phyloP scores from a whole-genome alignment of 1,140 invertebrate species.

The Drosophila ambigua region DNA sequence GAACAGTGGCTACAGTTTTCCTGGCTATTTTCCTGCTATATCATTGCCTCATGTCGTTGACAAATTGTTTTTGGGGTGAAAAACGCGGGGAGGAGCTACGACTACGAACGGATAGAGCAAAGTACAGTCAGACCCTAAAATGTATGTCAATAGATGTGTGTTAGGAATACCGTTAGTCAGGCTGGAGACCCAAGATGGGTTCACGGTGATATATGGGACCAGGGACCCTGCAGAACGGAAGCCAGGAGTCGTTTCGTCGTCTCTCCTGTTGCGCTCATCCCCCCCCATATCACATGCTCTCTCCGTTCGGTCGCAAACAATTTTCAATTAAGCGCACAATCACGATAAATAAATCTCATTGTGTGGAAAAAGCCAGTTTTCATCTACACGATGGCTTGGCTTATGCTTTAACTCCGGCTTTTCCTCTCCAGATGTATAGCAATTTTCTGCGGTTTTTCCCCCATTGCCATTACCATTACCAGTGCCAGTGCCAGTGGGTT shows the following conservation, averaged over 20 bases:
- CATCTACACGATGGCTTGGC: constrained; percentile 35
- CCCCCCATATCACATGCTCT: background rate
- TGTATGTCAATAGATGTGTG: constrained; percentile 63
- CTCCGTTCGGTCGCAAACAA: constrained; percentile 57
- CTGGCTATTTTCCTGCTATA: constrained; percentile 38
- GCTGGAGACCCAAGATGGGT: constrained; percentile 35
- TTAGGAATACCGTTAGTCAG: constrained; percentile 64
- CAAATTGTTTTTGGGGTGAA: constrained; percentile 54
- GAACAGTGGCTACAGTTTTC: constrained; percentile 62
- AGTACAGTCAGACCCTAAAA: constrained; percentile 31
- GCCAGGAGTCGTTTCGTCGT: background rate
- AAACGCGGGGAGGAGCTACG: background rate
- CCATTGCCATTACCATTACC: background rate
- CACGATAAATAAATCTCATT: constrained; percentile 81
- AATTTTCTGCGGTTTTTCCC: constrained; percentile 62
- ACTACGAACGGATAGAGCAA: background rate
- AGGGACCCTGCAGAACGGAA: background rate
- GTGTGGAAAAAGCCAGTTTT: constrained; percentile 55
- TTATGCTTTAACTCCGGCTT: constrained; percentile 41
- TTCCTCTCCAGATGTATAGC: constrained; percentile 40
- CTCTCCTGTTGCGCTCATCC: constrained; percentile 62
- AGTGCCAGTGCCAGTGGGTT: background rate
- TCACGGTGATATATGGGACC: constrained; percentile 57
- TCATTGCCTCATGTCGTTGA: constrained; percentile 65
- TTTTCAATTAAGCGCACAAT: constrained; percentile 81